Evolutionary conservation across 2,797 vertebrate genomes (phyloP), one percentile per base, ranked within the genome.

Genomic region (Sphenodon punctatus): DNA sequence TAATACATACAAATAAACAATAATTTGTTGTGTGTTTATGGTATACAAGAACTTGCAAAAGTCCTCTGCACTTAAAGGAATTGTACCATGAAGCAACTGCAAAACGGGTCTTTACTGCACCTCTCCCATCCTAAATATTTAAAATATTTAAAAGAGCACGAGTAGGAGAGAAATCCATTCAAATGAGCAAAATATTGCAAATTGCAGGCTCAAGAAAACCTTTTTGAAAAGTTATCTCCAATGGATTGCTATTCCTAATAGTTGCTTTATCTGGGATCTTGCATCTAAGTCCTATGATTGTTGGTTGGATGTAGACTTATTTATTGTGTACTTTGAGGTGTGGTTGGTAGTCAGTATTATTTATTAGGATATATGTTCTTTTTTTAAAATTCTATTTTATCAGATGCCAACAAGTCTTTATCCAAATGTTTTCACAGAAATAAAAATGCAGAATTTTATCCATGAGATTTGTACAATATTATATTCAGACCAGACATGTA

Each of bases 281-380:
- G 17, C 8, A 48, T 42, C 59, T 73, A 66, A 41, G 27, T 48
- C 61, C 27, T 58, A 45, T 32, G 55, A 51, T 59, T 36, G 12
- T 55, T 80, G 16, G 12, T 49, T 38, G 3, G 39, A 14, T 14
- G n/a, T 43, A 42, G 63, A 59, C 87, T 42, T 77, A 78, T 82
- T 87, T 84, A 78, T 60, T 74, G 84, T 63, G 36, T 80, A n/a
- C 80, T 83, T 74, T 60, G 68, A 46, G 51, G 19, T 71, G 53
- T 80, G 66, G 48, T 58, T 69, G 82, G 70, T 53, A 53, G 77
- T 72, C 48, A 61, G n/a, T 19, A 0, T 0, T 23, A 72, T 84
- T 80, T 82, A 68, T 0, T 4, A 74, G 39, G 69, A 77, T 78
- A 53, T 43, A 71, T n/a, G 48, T 22, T 8, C 39, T 30, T 82